Conservation (phyloP, 2,888 invertebrate species). For the Drosophila siamana region DNA sequence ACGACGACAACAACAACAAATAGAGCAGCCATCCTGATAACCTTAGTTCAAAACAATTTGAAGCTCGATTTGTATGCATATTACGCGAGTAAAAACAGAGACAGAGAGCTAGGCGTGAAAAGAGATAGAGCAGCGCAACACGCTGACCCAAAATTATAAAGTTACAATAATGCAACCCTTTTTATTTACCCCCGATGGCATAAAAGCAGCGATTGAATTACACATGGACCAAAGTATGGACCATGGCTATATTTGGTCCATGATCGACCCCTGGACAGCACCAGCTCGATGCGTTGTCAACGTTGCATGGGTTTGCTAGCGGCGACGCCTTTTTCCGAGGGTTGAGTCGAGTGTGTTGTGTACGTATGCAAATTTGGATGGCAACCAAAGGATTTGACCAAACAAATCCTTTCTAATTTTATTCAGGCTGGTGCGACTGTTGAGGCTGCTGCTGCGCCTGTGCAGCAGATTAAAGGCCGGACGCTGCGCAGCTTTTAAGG, state of each 20-base stretch:
- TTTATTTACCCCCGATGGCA: slow-evolving; percentile 46
- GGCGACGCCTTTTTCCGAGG: slow-evolving; percentile 55
- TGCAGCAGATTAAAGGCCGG: slow-evolving; percentile 71
- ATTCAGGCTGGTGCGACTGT: slow-evolving; percentile 15
- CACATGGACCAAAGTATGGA: slow-evolving; percentile 51
- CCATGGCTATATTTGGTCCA: slow-evolving; percentile 17
- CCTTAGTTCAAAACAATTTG: slow-evolving; percentile 62
- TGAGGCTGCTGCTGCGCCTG: slow-evolving; percentile 48
- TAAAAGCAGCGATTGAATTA: slow-evolving; percentile 54
- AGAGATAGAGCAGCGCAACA: slow-evolving; percentile 39
- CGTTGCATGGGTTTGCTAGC: slow-evolving; percentile 45
- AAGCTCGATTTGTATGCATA: slow-evolving; percentile 64
- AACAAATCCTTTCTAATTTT: slow-evolving; percentile 77
- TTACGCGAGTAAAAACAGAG: slow-evolving; percentile 16
- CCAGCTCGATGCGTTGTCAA: slow-evolving; percentile 42
- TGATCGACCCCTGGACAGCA: slow-evolving; percentile 68
- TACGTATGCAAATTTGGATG: slow-evolving; percentile 62
- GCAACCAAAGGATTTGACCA: slow-evolving; percentile 70
- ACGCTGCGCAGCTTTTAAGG: slow-evolving; percentile 69
- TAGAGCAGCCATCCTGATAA: slow-evolving; percentile 13
- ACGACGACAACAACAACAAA: slow-evolving; percentile 32
- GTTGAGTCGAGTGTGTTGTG: slow-evolving; percentile 33
- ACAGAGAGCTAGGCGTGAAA: slow-evolving; percentile 15
- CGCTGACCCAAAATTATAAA: slow-evolving; percentile 77
- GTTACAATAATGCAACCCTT: slow-evolving; percentile 72